These are phyloP conservation scores for Siderastrea siderea DNA, from an alignment of 92 coral and sea anemone genomes.

Conservation along the genomic window DNA sequence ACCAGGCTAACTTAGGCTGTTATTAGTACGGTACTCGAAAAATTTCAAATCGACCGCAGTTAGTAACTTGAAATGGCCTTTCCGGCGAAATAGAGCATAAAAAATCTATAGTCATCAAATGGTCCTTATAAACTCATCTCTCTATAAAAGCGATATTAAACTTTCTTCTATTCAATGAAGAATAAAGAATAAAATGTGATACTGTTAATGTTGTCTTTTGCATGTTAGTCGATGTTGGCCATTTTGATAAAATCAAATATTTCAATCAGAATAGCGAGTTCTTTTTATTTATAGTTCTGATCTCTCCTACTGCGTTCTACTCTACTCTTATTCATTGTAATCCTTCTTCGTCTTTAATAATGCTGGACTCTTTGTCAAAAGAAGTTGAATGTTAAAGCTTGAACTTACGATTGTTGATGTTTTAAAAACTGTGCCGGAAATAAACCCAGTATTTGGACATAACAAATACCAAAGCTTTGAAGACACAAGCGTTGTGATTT, in stretches of 20 bases:
- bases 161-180: not conserved
- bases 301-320: not conserved
- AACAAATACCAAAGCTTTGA: too few species aligned
- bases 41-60: not conserved
- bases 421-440: too few species aligned
- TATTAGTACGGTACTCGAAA: not conserved
- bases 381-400: not conserved
- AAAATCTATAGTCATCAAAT: too few species aligned
- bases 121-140: not conserved
- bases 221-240: conserved; percentile 23
- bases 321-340: not conserved
- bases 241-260: conserved; percentile 21
- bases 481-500: too few species aligned
- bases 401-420: not conserved
- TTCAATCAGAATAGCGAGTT: not conserved
- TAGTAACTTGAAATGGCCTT: not conserved
- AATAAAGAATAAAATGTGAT: conserved; percentile 1
- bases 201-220: not conserved
- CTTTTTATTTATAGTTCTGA: not conserved
- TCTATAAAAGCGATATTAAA: not conserved
- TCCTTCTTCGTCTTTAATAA: not conserved
- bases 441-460: too few species aligned
- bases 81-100: not conserved
- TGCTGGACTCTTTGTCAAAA: not conserved
- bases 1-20: not conserved